Base-by-base conservation (phyloP, 2,797 vertebrate genomes). In the Enteromius argenteus region DNA sequence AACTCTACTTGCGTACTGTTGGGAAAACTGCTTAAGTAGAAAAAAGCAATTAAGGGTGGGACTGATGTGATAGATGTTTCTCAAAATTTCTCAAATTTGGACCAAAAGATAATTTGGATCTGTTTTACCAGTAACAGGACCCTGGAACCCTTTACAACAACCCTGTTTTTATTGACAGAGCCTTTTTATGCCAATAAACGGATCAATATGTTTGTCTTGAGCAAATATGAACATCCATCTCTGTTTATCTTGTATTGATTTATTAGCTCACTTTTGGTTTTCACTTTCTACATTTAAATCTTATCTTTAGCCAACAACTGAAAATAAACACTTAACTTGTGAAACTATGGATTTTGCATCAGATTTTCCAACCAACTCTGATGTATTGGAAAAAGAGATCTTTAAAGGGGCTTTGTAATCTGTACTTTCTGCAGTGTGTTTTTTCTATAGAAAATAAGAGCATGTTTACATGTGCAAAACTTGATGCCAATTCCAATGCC, bases 161-260 rank as follows among this genome's bases (percentile, higher is more conserved):
- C 3, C 6, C 7, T 42, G 3, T 13, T 42, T 58, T 42, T 42
- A 39, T 42, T 76, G 74, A 58, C 7, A 42, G 7, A 58, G 35
- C 21, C 35, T 60, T 60, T 76, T 37, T 5, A n/a, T 53, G 32
- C 4, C 46, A 56, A 8, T 10, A 13, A 56, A 53, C 14, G 37
- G 21, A 35, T 21, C 4, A 17, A 5, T 5, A 4, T 53, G 78
- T 80, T 68, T 68, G 46, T 5, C 64, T 39, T 27, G 19, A 68
- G 17, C 64, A 51, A 68, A 80, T 53, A 80, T 19, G 46, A 80
- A 19, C 21, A 39, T 53, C 30, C 46, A 19, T 23, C 21, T 80
- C 44, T 27, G 32, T 80, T 39, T 53, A 39, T 46, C 30, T 66
- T 53, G 13, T 46, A 68, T 27, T 80, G 78, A 80, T 53, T 27